Evolutionary conservation across 2,797 vertebrate species (phyloP), one percentile per base, ranked within the genome.

Genomic region (Perodicticus potto): DNA sequence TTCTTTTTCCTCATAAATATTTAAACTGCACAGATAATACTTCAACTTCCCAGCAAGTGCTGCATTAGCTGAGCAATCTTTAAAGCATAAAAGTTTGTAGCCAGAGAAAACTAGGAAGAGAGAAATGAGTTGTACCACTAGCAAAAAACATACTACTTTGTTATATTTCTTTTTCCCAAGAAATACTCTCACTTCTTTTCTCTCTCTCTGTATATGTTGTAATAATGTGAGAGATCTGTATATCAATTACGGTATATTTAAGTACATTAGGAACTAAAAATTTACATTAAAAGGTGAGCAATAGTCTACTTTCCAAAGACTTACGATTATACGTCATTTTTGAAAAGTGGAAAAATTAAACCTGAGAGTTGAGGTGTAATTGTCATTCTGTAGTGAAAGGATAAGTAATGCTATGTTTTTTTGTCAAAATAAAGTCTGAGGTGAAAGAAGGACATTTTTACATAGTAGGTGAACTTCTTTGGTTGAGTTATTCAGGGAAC

Each of bases 1-100:
- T 96, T 94, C 94, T 92, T 95, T 94, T 76, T 95, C 77, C 95
- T 97, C 86, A 97, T 97, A 97, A 98, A 98, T 96, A 97, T 97
- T 98, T 98, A 94, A 98, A 98, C 95, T n/a, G 74, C 1, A 70
- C 3, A 94, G 82, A 97, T 98, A 98, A 97, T 97, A 82, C 37
- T 89, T 97, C 93, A 91, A 82, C 86, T 98, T 98, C 94, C 89
- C 96, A 98, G 96, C 85, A 98, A 98, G 78, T 45, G 29, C 40
- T 80, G 27, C 96, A 96, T 97, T 97, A 97, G 80, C 86, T 96
- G 27, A 4, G 96, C 82, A 95, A 32, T 59, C 29, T 97, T 97
- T 93, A 93, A 95, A 96, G 91, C 93, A 94, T 82, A 95, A 89
- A 96, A 96, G 65, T 95, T 93, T 67, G 67, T 34, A 92, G 80